Evolutionary conservation across 2,888 invertebrate genomes (phyloP), one percentile per base, ranked within the genome.

Genomic region (Plebejus melissa): DNA sequence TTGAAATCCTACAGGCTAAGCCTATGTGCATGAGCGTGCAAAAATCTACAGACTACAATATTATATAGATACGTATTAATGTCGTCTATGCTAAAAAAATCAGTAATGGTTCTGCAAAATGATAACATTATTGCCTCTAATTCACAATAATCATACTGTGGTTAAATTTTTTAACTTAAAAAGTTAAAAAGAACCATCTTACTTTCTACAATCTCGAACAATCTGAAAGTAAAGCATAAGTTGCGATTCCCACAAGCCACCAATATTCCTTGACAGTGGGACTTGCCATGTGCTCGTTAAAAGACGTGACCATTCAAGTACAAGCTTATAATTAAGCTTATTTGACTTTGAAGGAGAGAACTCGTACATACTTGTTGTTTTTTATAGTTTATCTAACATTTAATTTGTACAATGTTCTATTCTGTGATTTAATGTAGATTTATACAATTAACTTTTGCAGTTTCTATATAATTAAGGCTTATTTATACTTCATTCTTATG

Each of bases 191-290:
- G 5, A 22, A 22, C 13, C 36, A 36, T 65, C 2, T 46, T 60
- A 60, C 4, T 60, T 60, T 65, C 65, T 65, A 65, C 32, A 65
- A 65, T 65, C 65, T 65, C 36, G 65, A 65, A 65, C 32, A 65
- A 65, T 65, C 65, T 36, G 32, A 65, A 13, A 22, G 22, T 22
- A 28, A 54, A 54, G n/a, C 72, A 72, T 54, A 72, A 54, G 72
- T 54, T 72, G 72, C 72, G 50, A 13, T 72, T 72, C 72, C 50
- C 72, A 72, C 46, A 54, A 65, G 32, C 13, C 11, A 36, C 65
- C 36, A 36, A 32, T 65, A 32, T 28, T 65, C 60, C 60, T 65
- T 28, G 28, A 65, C 60, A 28, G 11, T 65, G 16, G 6, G 65
- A 65, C 36, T 16, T 32, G 3, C 65, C 32, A 36, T 32, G 16